Base-by-base conservation (phyloP, 1,140 invertebrate species). In the Stegodyphus dumicola region DNA sequence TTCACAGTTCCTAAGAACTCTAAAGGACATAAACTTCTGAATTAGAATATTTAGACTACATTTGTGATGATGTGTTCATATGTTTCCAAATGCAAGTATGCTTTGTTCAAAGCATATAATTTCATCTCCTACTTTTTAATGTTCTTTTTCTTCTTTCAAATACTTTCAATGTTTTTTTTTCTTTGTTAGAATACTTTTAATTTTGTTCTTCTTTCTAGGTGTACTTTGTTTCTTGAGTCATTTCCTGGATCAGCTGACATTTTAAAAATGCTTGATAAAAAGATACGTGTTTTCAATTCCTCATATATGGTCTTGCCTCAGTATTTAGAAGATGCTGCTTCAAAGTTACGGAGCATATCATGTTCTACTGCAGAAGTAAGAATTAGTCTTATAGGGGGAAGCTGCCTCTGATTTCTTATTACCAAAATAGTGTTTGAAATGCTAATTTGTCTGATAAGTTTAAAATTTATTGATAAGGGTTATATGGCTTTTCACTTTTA, bases 301-400 rank as follows among this genome's bases (percentile, higher is more conserved):
- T 78, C 76, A 17, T 86, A 86, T 65, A 86, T 86, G 67, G 64
- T 79, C 49, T 74, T 86, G 56, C 76, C 84, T 33, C 54, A 86
- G 13, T 86, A 86, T 74, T 78, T 86, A 17, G 67, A 73, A 74
- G 70, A 86, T 86, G 76, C 84, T 74, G 70, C 74, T 53, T 6
- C 52, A 10, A 83, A 87, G 74, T 60, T 85, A 54, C 73, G 64
- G 77, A 70, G 49, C 5, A 77, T 85, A 11, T 18, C 67, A 1
- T 75, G 15, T 5, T 80, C 73, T 80, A 53, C 65, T 69, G 65
- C 77, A 17, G 48, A 65, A 70, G 53, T 56, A 7, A 67, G 13
- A 33, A 33, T 33, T 33, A 33, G 33, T 33, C 33, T 1, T 33
- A 1, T 33, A 33, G 3, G 33, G 33, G 33, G 3, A 33, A 33